These are phyloP conservation scores for Sylvicola cinctus DNA, from an alignment of 2,888 invertebrate genomes.

Conservation along the genomic window DNA sequence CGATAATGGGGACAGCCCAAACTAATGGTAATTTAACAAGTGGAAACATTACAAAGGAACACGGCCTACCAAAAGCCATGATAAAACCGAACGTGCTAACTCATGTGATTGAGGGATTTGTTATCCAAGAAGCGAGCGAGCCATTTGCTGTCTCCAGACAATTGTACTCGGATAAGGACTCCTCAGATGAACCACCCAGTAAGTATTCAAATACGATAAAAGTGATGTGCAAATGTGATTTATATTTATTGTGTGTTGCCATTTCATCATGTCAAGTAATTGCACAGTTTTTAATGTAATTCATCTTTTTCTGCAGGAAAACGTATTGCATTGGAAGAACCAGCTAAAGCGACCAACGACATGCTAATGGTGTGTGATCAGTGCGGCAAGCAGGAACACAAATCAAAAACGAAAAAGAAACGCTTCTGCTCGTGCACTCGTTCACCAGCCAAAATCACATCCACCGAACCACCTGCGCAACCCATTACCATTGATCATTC, in stretches of 20 bases:
- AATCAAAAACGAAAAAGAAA: slow-evolving; percentile 49
- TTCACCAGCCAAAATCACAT: slow-evolving; percentile 29
- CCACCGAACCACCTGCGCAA: slow-evolving; percentile 7
- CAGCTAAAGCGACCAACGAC: slow-evolving; percentile 7
- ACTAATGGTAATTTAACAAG: background rate
- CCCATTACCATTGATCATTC: slow-evolving; percentile 8
- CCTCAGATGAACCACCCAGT: slow-evolving; percentile 57
- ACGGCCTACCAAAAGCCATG: slow-evolving; percentile 65
- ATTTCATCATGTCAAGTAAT: slow-evolving; percentile 1
- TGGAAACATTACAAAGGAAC: slow-evolving; percentile 14
- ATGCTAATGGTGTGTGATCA: slow-evolving; percentile 38
- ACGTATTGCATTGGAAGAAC: slow-evolving; percentile 16
- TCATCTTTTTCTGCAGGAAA: slow-evolving; percentile 17
- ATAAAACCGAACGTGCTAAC: slow-evolving; percentile 90
- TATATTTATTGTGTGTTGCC: slow-evolving; percentile 5
- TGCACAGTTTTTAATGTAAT: background rate
- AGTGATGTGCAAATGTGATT: slow-evolving; percentile 4
- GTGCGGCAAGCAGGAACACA: slow-evolving; percentile 44
- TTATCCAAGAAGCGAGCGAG: slow-evolving; percentile 86
- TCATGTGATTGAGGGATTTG: slow-evolving; percentile 91
- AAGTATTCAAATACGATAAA: slow-evolving; percentile 21
- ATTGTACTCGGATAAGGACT: slow-evolving; percentile 35
- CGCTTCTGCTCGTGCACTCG: slow-evolving; percentile 57
- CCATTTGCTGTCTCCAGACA: slow-evolving; percentile 63
- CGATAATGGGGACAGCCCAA: background rate